Evolutionary conservation across 2,797 vertebrate species (phyloP).

Genomic region (Helicolenus hilgendorfi): DNA sequence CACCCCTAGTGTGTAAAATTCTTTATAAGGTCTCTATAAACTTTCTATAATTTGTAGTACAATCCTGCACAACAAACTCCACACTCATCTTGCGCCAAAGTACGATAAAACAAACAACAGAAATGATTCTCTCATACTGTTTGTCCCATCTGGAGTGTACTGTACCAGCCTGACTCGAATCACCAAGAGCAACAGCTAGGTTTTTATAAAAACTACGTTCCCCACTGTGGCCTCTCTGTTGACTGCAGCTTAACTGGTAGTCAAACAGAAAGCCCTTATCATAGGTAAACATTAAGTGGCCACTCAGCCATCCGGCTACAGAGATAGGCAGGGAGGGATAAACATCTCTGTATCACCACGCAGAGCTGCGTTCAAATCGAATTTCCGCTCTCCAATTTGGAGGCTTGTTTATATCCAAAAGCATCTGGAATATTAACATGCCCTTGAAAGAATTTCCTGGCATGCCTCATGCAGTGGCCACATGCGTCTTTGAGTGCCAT

Average conservation of each 20-base stretch:
- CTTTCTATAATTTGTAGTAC: neutral
- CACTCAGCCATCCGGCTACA: conserved; percentile 76
- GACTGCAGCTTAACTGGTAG: conserved; percentile 71
- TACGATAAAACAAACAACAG: neutral
- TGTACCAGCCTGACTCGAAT: neutral
- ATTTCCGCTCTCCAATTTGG: conserved; percentile 80
- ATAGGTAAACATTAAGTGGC: conserved; percentile 80
- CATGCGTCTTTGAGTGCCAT: conserved; percentile 63
- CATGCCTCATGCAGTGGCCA: conserved; percentile 76
- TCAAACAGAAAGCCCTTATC: conserved; percentile 81
- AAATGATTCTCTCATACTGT: neutral
- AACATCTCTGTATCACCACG: conserved; percentile 71
- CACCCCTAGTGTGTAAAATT: too few relatives aligned
- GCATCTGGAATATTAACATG: conserved; percentile 90
- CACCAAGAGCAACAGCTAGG: conserved; percentile 33
- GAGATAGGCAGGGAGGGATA: conserved; percentile 77
- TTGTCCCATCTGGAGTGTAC: neutral
- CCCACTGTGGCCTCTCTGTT: conserved; percentile 64
- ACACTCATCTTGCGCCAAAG: neutral
- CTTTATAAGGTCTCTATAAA: neutral
- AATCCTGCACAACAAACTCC: neutral
- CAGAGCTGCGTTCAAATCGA: conserved; percentile 77
- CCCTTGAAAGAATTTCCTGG: conserved; percentile 86
- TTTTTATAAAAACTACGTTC: conserved; percentile 50
- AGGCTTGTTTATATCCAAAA: conserved; percentile 85